phyloP scores from a whole-genome alignment of 2,797 vertebrate genomes.

The Potorous gilbertii region DNA sequence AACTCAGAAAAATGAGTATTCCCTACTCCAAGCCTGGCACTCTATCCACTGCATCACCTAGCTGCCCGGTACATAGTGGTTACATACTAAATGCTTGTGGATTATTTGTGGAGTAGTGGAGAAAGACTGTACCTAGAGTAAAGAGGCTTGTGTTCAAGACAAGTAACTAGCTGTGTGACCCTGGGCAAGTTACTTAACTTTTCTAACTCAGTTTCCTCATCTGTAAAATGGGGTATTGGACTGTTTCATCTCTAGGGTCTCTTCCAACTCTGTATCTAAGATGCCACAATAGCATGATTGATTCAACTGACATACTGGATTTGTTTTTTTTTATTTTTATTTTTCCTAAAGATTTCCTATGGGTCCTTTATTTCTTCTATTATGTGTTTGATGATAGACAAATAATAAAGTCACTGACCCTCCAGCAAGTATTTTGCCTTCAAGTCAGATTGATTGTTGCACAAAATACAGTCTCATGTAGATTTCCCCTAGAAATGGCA shows the following conservation, averaged over 20 bases:
- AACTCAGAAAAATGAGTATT: neutral
- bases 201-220: neutral
- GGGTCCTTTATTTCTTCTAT: neutral
- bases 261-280: neutral
- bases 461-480: constrained; percentile 31
- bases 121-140: neutral
- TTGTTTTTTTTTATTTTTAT: neutral
- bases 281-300: neutral
- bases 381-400: constrained; percentile 24
- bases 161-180: neutral
- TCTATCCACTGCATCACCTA: neutral
- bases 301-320: neutral
- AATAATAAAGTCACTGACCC: constrained; percentile 10
- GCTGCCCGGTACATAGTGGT: neutral
- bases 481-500: constrained; percentile 33
- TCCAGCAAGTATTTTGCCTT: constrained; percentile 1
- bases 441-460: constrained; percentile 1
- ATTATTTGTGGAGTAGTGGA: neutral
- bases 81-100: neutral
- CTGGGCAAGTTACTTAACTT: neutral
- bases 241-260: neutral
- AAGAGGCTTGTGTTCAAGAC: neutral
- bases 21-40: neutral
- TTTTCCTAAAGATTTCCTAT: neutral
- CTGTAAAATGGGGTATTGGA: neutral